Conservation (phyloP, 2,888 invertebrate genomes). For the Drosophila prostipennis region DNA sequence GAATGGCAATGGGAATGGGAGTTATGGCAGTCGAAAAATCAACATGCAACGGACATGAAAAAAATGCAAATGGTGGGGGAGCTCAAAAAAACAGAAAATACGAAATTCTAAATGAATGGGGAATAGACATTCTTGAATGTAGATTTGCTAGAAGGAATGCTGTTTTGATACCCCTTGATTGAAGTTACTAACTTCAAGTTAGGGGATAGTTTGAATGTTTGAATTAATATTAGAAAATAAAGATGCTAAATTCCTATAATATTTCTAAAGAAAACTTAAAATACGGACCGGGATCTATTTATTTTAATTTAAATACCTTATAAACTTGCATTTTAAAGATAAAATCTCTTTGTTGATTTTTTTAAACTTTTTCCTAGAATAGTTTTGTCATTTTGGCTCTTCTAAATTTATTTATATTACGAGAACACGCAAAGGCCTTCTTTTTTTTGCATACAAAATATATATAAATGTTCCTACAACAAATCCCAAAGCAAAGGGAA, state of each 20-base stretch:
- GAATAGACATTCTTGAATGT: not conserved
- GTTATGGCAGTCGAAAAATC: conserved; percentile 73
- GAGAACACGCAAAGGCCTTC: not conserved
- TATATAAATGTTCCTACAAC: not conserved
- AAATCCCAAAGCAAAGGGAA: conserved; percentile 8
- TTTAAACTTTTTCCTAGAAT: not conserved
- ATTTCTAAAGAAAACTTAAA: too few relatives aligned
- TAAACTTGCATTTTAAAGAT: too few relatives aligned
- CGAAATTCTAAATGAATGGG: not conserved
- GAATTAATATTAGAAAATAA: not conserved
- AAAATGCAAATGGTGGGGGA: conserved; percentile 27
- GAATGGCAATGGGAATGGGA: conserved; percentile 18
- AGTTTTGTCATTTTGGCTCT: not conserved
- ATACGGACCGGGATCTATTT: too few relatives aligned
- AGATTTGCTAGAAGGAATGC: not conserved
- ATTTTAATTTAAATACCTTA: too few relatives aligned
- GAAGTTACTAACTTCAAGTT: too few relatives aligned
- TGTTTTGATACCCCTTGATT: conserved; percentile 3
- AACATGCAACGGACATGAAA: conserved; percentile 64
- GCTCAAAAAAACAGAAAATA: not conserved
- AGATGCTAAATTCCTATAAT: too few relatives aligned
- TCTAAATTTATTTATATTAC: not conserved
- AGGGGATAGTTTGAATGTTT: too few relatives aligned
- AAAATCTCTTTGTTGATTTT: too few relatives aligned
- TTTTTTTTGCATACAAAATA: not conserved